A percentile compares a stretch with the other conserved stretches of the same genome.
Evolutionary conservation across 2,797 vertebrate genomes (phyloP).

Genomic region (Paratrypauchen microcephalus): DNA sequence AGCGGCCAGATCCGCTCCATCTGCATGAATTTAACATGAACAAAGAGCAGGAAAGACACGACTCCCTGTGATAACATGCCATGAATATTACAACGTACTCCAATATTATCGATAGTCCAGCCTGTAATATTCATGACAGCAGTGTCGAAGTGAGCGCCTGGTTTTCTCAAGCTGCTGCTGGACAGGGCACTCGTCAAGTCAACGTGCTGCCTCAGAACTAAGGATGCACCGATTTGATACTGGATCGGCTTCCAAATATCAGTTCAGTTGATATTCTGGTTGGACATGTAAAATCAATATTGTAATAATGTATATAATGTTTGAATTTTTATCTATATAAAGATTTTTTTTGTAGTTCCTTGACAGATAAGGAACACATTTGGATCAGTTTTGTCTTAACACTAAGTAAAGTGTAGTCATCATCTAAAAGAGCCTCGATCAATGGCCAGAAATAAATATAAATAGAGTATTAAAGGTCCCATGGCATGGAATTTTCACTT

Average conservation of each 20-base stretch:
- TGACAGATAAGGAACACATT: too few species aligned
- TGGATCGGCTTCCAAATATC: too few species aligned
- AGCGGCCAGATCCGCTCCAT: conserved; percentile 45
- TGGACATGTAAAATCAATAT: too few species aligned
- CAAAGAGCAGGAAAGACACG: conserved; percentile 19
- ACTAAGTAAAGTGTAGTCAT: neutral
- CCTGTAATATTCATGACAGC: conserved; percentile 57
- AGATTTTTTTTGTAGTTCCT: too few species aligned
- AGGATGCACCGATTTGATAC: too few species aligned
- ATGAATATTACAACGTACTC: conserved; percentile 58
- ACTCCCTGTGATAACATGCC: conserved; percentile 48
- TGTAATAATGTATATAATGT: too few species aligned
- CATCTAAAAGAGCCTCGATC: neutral
- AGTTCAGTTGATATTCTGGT: too few species aligned
- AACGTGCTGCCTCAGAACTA: too few species aligned
- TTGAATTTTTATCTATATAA: too few species aligned
- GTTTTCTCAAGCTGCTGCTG: neutral
- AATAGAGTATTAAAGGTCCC: neutral
- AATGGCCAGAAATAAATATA: neutral
- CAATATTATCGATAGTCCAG: conserved; percentile 59
- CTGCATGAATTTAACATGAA: conserved; percentile 64
- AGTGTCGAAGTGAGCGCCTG: conserved; percentile 43
- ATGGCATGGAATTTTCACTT: too few species aligned
- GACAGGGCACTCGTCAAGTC: conserved; percentile 5
- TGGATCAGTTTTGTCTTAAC: too few species aligned